phyloP scores from a whole-genome alignment of 2,888 invertebrate genomes.

The Conchocele bisecta region DNA sequence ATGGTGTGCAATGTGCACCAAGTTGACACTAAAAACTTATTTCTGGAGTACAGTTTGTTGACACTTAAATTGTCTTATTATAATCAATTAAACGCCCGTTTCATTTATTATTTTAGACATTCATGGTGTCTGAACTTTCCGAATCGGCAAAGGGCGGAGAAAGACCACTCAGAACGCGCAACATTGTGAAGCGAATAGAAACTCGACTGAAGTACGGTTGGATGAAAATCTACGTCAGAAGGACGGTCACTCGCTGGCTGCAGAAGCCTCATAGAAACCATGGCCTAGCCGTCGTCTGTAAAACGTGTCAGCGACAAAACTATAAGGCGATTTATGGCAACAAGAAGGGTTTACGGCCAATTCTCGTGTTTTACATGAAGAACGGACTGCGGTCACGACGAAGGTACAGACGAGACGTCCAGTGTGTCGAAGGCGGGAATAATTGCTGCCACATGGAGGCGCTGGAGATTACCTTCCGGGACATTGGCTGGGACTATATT shows the following conservation, averaged over 20 bases:
- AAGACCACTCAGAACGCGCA: constrained; percentile 46
- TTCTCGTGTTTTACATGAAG: constrained; percentile 64
- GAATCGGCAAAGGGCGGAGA: constrained; percentile 38
- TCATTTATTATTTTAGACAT: constrained; percentile 49
- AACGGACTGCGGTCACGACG: constrained; percentile 7
- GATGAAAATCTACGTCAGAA: constrained; percentile 69
- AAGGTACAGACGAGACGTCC: constrained; percentile 41
- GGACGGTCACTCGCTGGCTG: constrained; percentile 66
- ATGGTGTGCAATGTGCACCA: no score
- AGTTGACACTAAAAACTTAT: no score
- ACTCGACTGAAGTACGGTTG: constrained; percentile 70
- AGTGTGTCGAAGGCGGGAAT: constrained; percentile 55
- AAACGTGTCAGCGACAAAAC: constrained; percentile 64
- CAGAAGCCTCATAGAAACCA: constrained; percentile 63
- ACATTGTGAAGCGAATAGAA: constrained; percentile 65
- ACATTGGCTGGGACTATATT: constrained; percentile 65
- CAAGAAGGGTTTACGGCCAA: constrained; percentile 64
- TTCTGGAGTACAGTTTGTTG: no score
- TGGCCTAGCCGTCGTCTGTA: constrained; percentile 68
- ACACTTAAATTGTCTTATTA: no score
- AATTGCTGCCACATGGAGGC: constrained; percentile 65
- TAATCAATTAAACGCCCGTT: no score
- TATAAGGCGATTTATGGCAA: constrained; percentile 66
- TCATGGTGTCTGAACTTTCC: constrained; percentile 65
- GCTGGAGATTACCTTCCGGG: constrained; percentile 63